Base-by-base conservation (phyloP, 2,888 invertebrate species). In the Drosophila phalerata region DNA sequence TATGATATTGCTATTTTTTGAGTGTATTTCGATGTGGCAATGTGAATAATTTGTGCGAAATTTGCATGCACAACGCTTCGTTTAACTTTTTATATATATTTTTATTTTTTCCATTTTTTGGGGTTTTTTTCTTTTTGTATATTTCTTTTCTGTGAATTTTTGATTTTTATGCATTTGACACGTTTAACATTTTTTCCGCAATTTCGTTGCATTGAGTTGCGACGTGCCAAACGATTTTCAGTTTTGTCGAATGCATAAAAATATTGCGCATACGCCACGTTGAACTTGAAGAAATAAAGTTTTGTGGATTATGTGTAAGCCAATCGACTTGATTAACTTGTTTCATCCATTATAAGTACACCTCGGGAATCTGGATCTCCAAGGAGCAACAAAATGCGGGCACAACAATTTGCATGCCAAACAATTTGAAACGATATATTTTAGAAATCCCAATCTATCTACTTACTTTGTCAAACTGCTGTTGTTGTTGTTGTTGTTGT, bases 141-240 rank as follows among this genome's bases (percentile, higher is more conserved):
- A 9, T 30, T 10, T 3, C 58, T 55, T 69, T 58, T 51, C 42
- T 61, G 66, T 61, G 72, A 62, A 68, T 76, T 72, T 77, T 67
- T 63, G 42, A 77, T 82, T 77, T 81, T 72, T 61, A 77, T 88
- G 88, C 72, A 82, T 88, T 82, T 82, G 80, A 83, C 83, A 88
- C 82, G 81, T 85, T 77, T 79, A 69, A 65, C 69, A 77, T 37
- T 47, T 47, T 47, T 47, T 28, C 22, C 52, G 45, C 38, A 69
- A 49, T 32, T 32, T 19, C 42, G 28, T 48, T 69, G 30, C 57
- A 69, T 57, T 34, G 60, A 56, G 40, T 47, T 58, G 76, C 61
- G 64, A 76, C 69, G 69, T 73, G 78, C 57, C 40, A 38, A 42
- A 56, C 42, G 19, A 52, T 30, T 58, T 53, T 40, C 32, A 49